A percentile compares a stretch with the other conserved stretches of the same genome.
Evolutionary conservation across 2,888 invertebrate genomes (phyloP).

Genomic region (Pterostichus niger): DNA sequence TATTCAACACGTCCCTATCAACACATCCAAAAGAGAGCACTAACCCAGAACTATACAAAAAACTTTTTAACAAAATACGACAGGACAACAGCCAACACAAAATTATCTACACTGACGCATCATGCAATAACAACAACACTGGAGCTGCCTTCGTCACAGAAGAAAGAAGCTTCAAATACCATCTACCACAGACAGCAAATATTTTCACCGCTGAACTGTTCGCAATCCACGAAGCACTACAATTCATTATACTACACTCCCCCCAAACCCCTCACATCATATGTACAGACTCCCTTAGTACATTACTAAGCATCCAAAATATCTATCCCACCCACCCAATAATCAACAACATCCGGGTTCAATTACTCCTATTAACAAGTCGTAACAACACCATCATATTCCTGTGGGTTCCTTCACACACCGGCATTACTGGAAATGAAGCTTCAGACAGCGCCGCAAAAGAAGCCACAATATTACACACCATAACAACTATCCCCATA

Average conservation of each 20-base stretch:
- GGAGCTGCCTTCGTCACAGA: no score
- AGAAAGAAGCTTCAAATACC: neutral
- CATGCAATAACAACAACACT: no score
- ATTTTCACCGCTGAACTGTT: conserved; percentile 20
- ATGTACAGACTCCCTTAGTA: conserved; percentile 16
- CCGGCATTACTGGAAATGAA: neutral
- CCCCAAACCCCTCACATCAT: neutral
- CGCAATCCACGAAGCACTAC: conserved; percentile 3
- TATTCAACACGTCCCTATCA: no score
- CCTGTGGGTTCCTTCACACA: conserved; percentile 1
- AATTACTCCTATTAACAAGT: neutral
- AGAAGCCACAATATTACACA: neutral
- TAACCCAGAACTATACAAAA: no score
- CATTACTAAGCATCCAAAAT: neutral
- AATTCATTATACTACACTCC: neutral
- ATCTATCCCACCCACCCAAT: neutral
- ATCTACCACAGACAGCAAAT: neutral
- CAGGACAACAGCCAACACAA: no score
- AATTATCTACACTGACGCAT: no score
- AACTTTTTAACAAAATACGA: no score
- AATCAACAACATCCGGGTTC: neutral
- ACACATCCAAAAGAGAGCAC: no score
- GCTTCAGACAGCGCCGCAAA: conserved; percentile 11
- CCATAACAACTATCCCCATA: neutral
- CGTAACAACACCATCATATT: neutral